These are phyloP conservation scores for Aspiorhynchus laticeps DNA, from an alignment of 2,113 vertebrate species.

Conservation along the genomic window DNA sequence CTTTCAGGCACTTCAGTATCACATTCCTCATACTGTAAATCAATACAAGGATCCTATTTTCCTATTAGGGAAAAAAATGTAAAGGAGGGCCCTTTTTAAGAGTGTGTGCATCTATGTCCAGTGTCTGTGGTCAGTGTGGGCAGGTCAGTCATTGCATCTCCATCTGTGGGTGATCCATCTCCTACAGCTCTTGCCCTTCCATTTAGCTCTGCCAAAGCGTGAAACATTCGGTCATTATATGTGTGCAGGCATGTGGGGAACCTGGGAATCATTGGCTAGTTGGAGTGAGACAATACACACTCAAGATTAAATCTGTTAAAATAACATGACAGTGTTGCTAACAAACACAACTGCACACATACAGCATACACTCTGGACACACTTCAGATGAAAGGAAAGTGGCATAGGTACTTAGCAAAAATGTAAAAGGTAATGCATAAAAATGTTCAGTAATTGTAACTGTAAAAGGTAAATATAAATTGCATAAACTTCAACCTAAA, in stretches of 20 bases:
- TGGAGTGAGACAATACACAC: conserved; percentile 27
- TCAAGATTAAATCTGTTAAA: neutral
- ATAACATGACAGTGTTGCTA: neutral
- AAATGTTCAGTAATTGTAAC: neutral
- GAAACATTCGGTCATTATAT: conserved; percentile 73
- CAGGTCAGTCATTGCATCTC: conserved; percentile 74
- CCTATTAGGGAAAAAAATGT: neutral
- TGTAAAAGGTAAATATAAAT: neutral
- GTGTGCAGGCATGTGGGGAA: conserved; percentile 70
- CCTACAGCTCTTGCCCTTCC: conserved; percentile 61
- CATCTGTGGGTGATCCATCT: conserved; percentile 71
- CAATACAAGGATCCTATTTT: neutral
- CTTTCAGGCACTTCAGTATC: neutral
- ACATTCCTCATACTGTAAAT: neutral
- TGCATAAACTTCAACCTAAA: neutral
- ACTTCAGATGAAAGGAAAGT: neutral
- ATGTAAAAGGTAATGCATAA: no score
- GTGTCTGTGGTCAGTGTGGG: conserved; percentile 62
- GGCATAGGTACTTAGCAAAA: no score
- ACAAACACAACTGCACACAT: conserved; percentile 10
- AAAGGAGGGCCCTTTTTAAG: neutral
- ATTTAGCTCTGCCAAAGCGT: conserved; percentile 75
- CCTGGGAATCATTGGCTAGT: conserved; percentile 39
- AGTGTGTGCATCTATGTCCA: conserved; percentile 31
- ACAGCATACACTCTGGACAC: neutral